phyloP scores from a whole-genome alignment of 2,797 vertebrate species.

The Characodon lateralis region DNA sequence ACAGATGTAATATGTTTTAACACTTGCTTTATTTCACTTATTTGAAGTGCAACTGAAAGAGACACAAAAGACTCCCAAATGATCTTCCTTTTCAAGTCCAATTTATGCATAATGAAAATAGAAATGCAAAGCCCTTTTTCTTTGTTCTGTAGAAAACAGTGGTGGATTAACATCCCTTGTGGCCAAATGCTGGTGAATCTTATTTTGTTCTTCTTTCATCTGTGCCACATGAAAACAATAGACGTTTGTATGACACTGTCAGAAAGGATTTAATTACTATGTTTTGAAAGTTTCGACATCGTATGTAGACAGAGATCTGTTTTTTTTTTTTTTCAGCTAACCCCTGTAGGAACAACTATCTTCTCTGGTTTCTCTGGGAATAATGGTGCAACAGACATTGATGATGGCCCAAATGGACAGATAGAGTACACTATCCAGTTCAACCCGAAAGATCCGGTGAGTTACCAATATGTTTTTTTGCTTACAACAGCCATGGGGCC shows the following conservation, averaged over 20 bases:
- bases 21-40: constrained; percentile 22
- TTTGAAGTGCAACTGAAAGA: constrained; percentile 31
- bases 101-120: constrained; percentile 48
- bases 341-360: constrained; percentile 95
- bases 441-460: constrained; percentile 92
- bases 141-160: constrained; percentile 38
- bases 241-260: constrained; percentile 6
- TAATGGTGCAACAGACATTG: constrained; percentile 93
- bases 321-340: constrained; percentile 82
- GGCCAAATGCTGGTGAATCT: constrained; percentile 11
- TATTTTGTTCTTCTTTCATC: constrained; percentile 27
- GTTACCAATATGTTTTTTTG: constrained; percentile 24
- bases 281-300: constrained; percentile 27
- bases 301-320: constrained; percentile 1
- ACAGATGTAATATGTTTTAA: background rate
- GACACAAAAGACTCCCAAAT: constrained; percentile 22
- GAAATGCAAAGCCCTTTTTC: constrained; percentile 34
- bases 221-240: constrained; percentile 14
- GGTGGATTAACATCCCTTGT: constrained; percentile 25
- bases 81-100: constrained; percentile 30
- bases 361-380: constrained; percentile 94
- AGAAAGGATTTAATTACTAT: constrained; percentile 11
- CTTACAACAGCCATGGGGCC: background rate
- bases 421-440: constrained; percentile 96
- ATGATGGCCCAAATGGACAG: constrained; percentile 97